Evolutionary conservation across 2,888 invertebrate genomes (phyloP).

Genomic region (Trachelus troglodyta): DNA sequence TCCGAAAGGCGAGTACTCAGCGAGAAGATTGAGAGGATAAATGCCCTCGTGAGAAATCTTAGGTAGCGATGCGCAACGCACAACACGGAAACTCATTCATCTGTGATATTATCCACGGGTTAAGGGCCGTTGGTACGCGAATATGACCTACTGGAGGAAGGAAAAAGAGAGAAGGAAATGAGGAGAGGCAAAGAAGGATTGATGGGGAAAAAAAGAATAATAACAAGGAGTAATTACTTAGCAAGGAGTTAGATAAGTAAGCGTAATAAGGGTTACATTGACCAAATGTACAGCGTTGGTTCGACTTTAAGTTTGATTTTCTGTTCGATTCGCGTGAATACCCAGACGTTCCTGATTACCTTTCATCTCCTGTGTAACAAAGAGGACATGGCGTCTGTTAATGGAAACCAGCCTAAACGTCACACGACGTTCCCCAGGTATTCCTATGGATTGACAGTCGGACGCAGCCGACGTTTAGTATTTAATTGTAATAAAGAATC

Average conservation of each 20-base stretch:
- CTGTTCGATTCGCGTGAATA: background rate
- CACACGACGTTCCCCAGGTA: background rate
- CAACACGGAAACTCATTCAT: slow-evolving; percentile 64
- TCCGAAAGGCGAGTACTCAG: slow-evolving; percentile 54
- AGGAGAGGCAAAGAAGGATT: background rate
- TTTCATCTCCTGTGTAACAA: slow-evolving; percentile 7
- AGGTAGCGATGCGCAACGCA: slow-evolving; percentile 61
- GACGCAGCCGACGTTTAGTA: slow-evolving; percentile 4
- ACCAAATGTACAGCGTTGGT: slow-evolving; percentile 43
- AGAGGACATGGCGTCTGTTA: background rate
- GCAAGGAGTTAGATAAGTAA: slow-evolving; percentile 28
- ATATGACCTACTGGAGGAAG: background rate
- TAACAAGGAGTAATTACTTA: slow-evolving; percentile 29
- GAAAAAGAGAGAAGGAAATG: background rate
- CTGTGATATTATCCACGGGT: slow-evolving; percentile 65
- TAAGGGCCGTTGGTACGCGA: slow-evolving; percentile 56
- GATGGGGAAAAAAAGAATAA: slow-evolving; percentile 29
- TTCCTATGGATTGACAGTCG: background rate
- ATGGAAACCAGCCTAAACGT: slow-evolving; percentile 13
- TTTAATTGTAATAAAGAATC: slow-evolving; percentile 36
- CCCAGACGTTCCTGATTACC: slow-evolving; percentile 17
- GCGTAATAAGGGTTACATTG: slow-evolving; percentile 34
- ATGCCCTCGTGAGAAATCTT: slow-evolving; percentile 56
- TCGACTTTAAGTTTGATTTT: background rate
- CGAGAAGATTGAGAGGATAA: slow-evolving; percentile 58